Conservation (phyloP, 2,797 vertebrate genomes). For the Peromyscus aztecus region DNA sequence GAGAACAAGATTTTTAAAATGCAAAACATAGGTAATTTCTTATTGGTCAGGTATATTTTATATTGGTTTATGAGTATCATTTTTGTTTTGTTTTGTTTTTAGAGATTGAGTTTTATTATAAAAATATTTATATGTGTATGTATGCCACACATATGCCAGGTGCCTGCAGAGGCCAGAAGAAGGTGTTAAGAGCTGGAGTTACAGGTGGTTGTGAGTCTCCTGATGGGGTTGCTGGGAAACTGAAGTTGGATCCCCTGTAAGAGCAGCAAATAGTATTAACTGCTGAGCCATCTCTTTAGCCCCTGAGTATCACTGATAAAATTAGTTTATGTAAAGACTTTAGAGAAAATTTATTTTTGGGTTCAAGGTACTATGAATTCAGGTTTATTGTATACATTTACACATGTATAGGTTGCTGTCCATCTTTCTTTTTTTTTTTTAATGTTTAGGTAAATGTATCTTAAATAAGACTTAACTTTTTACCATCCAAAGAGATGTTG, state of each 20-base stretch:
- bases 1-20: conserved; percentile 32
- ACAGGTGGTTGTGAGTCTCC: background rate
- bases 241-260: background rate
- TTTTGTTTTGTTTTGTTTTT: background rate
- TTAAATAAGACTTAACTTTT: conserved; percentile 51
- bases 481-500: conserved; percentile 36
- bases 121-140: background rate
- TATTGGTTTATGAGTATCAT: background rate
- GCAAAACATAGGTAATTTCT: background rate
- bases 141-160: background rate
- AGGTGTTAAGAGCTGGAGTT: background rate
- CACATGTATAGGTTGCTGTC: conserved; percentile 24
- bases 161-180: background rate
- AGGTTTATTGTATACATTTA: conserved; percentile 46
- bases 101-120: background rate
- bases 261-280: background rate
- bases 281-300: background rate
- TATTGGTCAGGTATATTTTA: conserved; percentile 10
- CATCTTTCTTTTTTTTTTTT: background rate
- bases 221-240: background rate
- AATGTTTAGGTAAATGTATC: conserved; percentile 44
- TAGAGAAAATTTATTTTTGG: conserved; percentile 45
- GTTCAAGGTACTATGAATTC: background rate
- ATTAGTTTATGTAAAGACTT: background rate
- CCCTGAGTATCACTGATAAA: conserved; percentile 7